Base-by-base conservation (phyloP, 1,140 invertebrate genomes). In the Eupristina koningsbergeri region DNA sequence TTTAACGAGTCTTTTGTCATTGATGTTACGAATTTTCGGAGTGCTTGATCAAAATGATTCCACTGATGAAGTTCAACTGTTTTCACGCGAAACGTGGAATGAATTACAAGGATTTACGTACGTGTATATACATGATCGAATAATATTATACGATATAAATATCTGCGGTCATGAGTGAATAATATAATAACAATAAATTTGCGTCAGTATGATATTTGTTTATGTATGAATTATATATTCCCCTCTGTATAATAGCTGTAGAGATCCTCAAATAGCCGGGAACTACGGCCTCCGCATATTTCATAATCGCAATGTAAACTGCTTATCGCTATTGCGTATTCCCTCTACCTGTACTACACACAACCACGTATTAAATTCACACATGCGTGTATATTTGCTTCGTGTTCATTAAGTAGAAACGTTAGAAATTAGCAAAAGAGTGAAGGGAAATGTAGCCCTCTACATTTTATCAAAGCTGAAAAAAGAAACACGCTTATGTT, bases 111-210 rank as follows among this genome's bases (percentile, higher is more conserved):
- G 19, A 2, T 47, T 45, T 15, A 13, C 11, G 7, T 29, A n/a
- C 39, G 5, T 19, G 31, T 0, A 53, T 45, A 34, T 13, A 58
- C 31, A 47, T 34, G 50, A 29, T 34, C 61, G 61, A 58, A 61
- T 34, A n/a, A 86, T 84, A 90, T 89, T 89, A 89, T 88, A 88
- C 80, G 88, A 87, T 89, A 91, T 92, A 89, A 91, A 90, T 88
- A 89, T 91, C 88, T 88, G 89, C 86, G 87, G 87, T 83, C 88
- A 86, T 87, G 88, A 89, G 89, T 89, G 90, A 89, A 89, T 92
- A 92, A 92, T 92, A 89, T 89, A 92, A 92, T 92, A 90, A 91
- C 89, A 90, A 91, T 92, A 91, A 91, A 91, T 92, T 91, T 91
- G 90, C 89, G 22, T 41, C 67, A 11, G 15, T 11, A 5, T 1